These are phyloP conservation scores for Temnothorax rugatulus DNA, from an alignment of 2,888 invertebrate species.

Conservation along the genomic window DNA sequence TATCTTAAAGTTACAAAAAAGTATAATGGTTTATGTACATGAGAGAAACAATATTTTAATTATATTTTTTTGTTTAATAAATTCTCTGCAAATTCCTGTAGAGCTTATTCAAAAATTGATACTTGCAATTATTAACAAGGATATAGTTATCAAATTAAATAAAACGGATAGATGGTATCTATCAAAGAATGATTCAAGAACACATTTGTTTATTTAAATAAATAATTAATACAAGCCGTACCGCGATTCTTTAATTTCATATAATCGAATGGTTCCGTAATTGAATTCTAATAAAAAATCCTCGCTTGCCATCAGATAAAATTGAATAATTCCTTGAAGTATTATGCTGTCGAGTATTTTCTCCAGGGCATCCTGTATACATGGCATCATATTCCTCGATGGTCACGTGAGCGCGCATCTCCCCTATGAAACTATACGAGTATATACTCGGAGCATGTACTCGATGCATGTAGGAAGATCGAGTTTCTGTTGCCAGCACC, in stretches of 20 bases:
- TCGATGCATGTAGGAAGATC: constrained; percentile 29
- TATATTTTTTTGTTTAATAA: neutral
- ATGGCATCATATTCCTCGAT: constrained; percentile 40
- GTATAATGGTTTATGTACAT: neutral
- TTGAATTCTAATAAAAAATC: neutral
- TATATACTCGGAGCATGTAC: constrained; percentile 38
- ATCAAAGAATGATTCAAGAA: neutral
- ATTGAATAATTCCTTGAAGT: constrained; percentile 31
- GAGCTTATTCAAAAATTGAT: neutral
- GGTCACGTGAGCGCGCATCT: constrained; percentile 38
- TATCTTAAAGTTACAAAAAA: neutral
- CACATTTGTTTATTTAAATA: neutral
- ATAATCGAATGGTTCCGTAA: neutral
- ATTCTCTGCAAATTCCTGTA: neutral
- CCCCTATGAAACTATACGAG: constrained; percentile 46
- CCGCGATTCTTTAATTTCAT: neutral
- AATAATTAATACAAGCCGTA: no score
- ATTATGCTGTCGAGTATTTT: constrained; percentile 32
- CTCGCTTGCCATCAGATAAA: neutral
- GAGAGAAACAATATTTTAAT: neutral
- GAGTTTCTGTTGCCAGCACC: constrained; percentile 48
- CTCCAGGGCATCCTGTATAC: constrained; percentile 9
- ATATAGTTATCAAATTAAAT: neutral
- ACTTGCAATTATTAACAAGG: neutral
- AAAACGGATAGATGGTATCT: neutral